Evolutionary conservation across 2,797 vertebrate species (phyloP), one percentile per base, ranked within the genome.

Genomic region (Chromis chromis): DNA sequence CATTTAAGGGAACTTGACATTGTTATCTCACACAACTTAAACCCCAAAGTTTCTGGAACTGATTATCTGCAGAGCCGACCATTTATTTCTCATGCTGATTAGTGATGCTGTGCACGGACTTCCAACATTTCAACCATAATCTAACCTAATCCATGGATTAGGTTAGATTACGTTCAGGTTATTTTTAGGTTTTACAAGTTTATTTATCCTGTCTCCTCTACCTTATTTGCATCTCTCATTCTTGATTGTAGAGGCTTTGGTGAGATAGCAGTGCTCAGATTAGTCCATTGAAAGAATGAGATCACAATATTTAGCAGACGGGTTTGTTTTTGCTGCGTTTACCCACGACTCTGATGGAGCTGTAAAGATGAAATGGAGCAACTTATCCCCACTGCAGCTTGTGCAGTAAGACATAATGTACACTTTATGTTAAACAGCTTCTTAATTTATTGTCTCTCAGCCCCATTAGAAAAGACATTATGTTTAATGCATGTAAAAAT

Each of bases 1-100:
- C 89, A 78, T 93, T 86, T 88, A 92, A 86, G 86, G 90, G 42
- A 91, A 85, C 74, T 58, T 81, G 56, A 76, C 62, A 62, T 86
- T 90, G 78, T 90, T 90, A 89, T 91, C 86, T 87, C 39, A 53
- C 56, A 64, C 36, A 2, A 64, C 68, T 74, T 66, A 65, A 81
- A 83, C 48, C 36, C 24, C 39, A 1, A 16, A 63, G 21, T 73
- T 70, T 81, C 74, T 78, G 79, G 53, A 75, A 67, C 52, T 63
- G 69, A 81, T 86, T 72, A 81, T 65, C 53, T 64, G 17, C 11
- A 0, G 28, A 39, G 36, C 19, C 4, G 3, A 28, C 4, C 40
- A 22, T 76, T 76, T 70, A 31, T 67, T 71, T 64, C 28, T 46
- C 65, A 63, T 24, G 44, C 50, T 57, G 46, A 65, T 74, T 52